phyloP scores from a whole-genome alignment of 2,797 vertebrate genomes.

The Antennarius maculatus region DNA sequence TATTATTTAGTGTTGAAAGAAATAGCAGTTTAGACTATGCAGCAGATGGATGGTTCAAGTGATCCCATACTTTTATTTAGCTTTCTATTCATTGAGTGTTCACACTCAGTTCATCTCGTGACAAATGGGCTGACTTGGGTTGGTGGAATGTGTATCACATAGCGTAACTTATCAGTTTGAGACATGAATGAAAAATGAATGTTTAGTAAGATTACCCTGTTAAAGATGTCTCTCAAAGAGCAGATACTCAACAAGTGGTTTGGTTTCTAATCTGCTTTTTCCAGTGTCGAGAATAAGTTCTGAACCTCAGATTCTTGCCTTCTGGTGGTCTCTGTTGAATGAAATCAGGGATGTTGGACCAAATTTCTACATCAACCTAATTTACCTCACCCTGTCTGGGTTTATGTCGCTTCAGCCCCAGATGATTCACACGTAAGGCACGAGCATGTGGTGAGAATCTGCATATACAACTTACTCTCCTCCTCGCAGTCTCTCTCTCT shows the following conservation, averaged over 20 bases:
- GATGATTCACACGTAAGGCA: conserved; percentile 73
- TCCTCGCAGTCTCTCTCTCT: conserved; percentile 29
- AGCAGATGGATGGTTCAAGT: background rate
- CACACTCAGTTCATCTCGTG: background rate
- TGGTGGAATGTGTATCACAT: background rate
- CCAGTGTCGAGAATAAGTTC: background rate
- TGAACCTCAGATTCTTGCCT: background rate
- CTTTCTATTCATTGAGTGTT: background rate
- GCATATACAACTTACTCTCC: conserved; percentile 44
- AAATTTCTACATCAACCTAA: conserved; percentile 9
- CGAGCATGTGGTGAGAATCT: conserved; percentile 60
- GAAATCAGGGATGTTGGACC: conserved; percentile 7
- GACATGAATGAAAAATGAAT: no score
- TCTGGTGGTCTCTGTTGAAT: background rate
- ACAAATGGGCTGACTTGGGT: background rate
- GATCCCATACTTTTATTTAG: background rate
- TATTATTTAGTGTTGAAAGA: no score
- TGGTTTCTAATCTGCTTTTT: conserved; percentile 1
- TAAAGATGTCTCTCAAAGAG: no score
- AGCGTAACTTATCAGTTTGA: no score
- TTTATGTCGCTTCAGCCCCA: conserved; percentile 28
- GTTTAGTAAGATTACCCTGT: no score
- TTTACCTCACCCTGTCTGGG: conserved; percentile 7
- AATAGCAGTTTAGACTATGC: no score
- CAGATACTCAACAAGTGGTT: background rate